Base-by-base conservation (phyloP, 2,888 invertebrate species). In the Synanthedon tipuliformis region DNA sequence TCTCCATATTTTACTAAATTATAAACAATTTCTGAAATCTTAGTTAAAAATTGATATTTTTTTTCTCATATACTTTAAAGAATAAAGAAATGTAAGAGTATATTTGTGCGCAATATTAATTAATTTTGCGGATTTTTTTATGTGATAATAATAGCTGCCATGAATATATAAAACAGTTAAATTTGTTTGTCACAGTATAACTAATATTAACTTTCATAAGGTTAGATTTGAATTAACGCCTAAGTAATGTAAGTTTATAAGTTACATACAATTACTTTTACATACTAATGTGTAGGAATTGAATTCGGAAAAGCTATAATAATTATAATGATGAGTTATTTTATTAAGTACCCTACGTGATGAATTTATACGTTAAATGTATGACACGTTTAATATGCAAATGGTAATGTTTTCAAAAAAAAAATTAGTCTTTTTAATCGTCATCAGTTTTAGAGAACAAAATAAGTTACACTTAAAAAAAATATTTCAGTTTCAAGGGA, bases 221-320 rank as follows among this genome's bases (percentile, higher is more conserved):
- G 45, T 45, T 45, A 45, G 11, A n/a, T 13, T 45, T 45, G 34
- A 45, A 58, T 69, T 40, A 53, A 55, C 69, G 68, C 63, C 73
- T 76, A 73, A 68, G 61, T 71, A 78, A 68, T 56, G 62, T 66
- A 66, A 67, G 69, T 75, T 75, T 78, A 79, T 80, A 80, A 78
- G 72, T 80, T 78, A 75, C 41, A 45, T 63, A 71, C 68, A 70
- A 69, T 60, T 59, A 55, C 61, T 59, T 71, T 71, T 72, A 73
- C 73, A 73, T 76, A 78, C 68, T 73, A 71, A 73, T 63, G 64
- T 65, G 63, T 69, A 66, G 63, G 66, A 73, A 56, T 57, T 57
- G 45, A 50, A 51, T 57, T 54, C 50, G 52, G 56, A 57, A 56
- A 70, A 72, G 71, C 71, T 65, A 68, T 51, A 56, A 61, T 60